phyloP scores from a whole-genome alignment of 2,113 vertebrate genomes.

The Chaetorhynchus papuensis region DNA sequence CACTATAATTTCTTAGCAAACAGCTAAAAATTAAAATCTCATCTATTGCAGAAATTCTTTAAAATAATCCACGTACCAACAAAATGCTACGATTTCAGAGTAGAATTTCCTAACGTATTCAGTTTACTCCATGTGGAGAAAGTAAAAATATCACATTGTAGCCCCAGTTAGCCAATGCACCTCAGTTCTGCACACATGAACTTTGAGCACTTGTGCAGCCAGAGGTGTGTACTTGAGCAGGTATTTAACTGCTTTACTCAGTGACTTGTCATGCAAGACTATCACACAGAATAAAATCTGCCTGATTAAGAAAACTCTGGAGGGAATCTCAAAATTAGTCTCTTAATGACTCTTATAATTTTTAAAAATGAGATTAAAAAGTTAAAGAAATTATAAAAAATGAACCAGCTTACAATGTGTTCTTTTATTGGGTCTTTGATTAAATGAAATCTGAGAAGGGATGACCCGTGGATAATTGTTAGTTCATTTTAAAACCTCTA shows the following conservation, averaged over 20 bases:
- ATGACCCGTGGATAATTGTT: constrained; percentile 44
- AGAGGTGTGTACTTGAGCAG: background rate
- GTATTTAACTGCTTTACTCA: background rate
- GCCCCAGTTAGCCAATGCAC: background rate
- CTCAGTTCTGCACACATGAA: background rate
- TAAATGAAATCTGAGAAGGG: constrained; percentile 27
- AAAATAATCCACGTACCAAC: background rate
- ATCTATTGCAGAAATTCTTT: background rate
- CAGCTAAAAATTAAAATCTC: background rate
- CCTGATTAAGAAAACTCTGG: constrained; percentile 40
- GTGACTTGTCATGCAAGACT: background rate
- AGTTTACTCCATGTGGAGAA: background rate
- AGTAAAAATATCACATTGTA: background rate
- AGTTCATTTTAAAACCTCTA: constrained; percentile 11
- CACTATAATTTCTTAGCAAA: background rate
- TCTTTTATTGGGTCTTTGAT: constrained; percentile 32
- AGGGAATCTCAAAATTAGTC: constrained; percentile 30
- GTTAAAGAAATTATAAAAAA: constrained; percentile 46
- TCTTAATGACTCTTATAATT: constrained; percentile 34
- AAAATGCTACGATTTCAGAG: background rate
- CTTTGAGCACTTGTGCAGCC: background rate
- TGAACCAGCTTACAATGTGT: constrained; percentile 3
- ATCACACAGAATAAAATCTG: background rate
- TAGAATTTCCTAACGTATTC: background rate
- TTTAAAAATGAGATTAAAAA: constrained; percentile 34